A percentile compares a stretch with the other conserved stretches of the same genome.
Conservation (phyloP, 2,888 invertebrate species). For the Polyploca ridens region DNA sequence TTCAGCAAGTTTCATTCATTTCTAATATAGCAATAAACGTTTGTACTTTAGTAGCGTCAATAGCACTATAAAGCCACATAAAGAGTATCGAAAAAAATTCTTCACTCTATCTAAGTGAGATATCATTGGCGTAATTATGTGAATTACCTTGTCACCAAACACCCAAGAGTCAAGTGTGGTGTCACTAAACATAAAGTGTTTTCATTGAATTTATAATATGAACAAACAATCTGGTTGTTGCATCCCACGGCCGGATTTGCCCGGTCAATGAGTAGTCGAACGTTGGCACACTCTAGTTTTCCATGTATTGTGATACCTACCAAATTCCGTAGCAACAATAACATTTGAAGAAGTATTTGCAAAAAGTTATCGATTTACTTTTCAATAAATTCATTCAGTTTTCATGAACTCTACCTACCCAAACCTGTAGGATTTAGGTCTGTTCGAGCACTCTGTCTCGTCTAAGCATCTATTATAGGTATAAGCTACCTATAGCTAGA, state of each 20-base stretch:
- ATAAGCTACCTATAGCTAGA: too few species aligned
- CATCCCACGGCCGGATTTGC: not conserved
- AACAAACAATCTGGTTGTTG: not conserved
- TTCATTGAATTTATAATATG: constrained; percentile 8
- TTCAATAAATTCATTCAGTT: too few species aligned
- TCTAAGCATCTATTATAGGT: too few species aligned
- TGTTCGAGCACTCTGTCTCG: too few species aligned
- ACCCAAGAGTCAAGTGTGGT: not conserved
- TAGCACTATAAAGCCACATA: not conserved
- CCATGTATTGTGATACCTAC: not conserved
- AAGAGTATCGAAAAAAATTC: not conserved
- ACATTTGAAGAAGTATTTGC: not conserved
- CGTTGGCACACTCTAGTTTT: not conserved
- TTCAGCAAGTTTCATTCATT: not conserved
- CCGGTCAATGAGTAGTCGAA: not conserved
- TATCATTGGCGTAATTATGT: constrained; percentile 3
- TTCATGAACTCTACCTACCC: too few species aligned
- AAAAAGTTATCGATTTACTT: too few species aligned
- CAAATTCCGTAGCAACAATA: not conserved
- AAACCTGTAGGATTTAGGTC: too few species aligned
- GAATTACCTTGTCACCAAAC: constrained; percentile 7
- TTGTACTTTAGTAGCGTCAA: too few species aligned
- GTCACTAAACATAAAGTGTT: constrained; percentile 5
- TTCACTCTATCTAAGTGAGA: not conserved
- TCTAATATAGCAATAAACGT: not conserved